Conservation (phyloP, 1,140 invertebrate species). For the Drosophila auraria region DNA sequence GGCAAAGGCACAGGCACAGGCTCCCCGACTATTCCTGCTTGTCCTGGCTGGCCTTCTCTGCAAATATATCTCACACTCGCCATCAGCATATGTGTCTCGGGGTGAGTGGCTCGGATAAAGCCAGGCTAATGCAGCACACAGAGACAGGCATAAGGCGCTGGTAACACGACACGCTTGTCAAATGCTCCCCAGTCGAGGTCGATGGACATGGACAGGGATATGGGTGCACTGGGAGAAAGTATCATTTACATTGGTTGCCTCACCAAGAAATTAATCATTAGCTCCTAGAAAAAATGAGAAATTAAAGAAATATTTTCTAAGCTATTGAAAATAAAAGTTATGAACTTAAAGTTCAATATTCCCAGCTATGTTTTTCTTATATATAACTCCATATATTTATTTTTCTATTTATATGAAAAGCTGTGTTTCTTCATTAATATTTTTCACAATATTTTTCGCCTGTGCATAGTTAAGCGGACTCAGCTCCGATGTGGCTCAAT, state of each 20-base stretch:
- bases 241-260: not conserved
- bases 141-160: slow-evolving; percentile 59
- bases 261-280: not conserved
- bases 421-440: too few species aligned
- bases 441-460: not conserved
- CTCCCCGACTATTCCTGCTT: slow-evolving; percentile 19
- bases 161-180: slow-evolving; percentile 69
- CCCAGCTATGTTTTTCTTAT: too few species aligned
- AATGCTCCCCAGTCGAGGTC: slow-evolving; percentile 54
- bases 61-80: slow-evolving; percentile 2
- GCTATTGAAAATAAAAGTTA: too few species aligned
- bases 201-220: slow-evolving; percentile 41
- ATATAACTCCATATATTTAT: too few species aligned
- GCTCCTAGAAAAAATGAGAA: not conserved
- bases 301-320: not conserved
- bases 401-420: not conserved
- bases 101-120: slow-evolving; percentile 67
- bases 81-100: slow-evolving; percentile 35
- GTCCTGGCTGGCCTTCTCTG: not conserved
- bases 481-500: slow-evolving; percentile 22
- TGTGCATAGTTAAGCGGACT: slow-evolving; percentile 7
- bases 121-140: slow-evolving; percentile 68
- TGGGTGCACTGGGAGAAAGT: slow-evolving; percentile 3
- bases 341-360: too few species aligned
- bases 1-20: slow-evolving; percentile 31